Conservation (phyloP, 2,113 vertebrate species). For the Strix uralensis region DNA sequence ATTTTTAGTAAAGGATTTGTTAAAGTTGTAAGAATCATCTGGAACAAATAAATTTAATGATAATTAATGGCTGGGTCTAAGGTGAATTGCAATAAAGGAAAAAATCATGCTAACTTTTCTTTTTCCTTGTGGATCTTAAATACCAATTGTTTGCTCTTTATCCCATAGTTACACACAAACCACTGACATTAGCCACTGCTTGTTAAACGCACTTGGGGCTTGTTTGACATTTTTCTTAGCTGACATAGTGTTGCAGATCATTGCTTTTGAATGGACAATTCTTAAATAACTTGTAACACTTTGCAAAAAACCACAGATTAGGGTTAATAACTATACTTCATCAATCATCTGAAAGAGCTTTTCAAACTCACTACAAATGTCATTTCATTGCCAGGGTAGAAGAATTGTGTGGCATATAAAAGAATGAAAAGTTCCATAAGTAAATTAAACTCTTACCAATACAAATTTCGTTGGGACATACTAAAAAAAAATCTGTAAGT, state of each 20-base stretch:
- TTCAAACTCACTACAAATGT: background rate
- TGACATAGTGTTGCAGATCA: background rate
- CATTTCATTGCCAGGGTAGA: background rate
- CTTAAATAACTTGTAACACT: background rate
- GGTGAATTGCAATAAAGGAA: background rate
- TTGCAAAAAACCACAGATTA: background rate
- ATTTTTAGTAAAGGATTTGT: background rate
- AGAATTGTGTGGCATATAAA: background rate
- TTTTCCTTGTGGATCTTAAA: background rate
- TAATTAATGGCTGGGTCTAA: background rate
- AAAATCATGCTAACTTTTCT: background rate
- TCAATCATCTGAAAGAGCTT: background rate
- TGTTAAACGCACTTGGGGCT: background rate
- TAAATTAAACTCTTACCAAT: background rate
- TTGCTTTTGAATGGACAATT: background rate
- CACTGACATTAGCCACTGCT: background rate
- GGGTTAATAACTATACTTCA: background rate
- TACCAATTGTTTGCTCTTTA: background rate
- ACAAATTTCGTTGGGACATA: background rate
- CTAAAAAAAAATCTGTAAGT: background rate
- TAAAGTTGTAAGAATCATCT: background rate
- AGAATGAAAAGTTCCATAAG: background rate
- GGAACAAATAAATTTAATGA: background rate
- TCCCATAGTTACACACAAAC: background rate
- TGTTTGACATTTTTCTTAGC: background rate